Conservation (phyloP, 1,140 invertebrate species). For the Megathymus violae region DNA sequence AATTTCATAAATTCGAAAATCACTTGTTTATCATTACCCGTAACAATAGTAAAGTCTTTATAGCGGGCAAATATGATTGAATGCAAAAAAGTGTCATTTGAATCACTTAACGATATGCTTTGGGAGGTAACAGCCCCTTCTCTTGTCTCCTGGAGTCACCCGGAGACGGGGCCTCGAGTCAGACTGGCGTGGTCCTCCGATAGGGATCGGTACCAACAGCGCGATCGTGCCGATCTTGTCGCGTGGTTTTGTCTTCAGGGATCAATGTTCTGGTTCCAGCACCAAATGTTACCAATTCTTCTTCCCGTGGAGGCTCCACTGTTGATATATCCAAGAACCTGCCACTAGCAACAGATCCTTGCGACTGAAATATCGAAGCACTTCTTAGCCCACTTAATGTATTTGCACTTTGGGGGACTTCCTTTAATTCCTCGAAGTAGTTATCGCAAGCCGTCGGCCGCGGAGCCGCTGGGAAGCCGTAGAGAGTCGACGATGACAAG, state of each 20-base stretch:
- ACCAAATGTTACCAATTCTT: conserved; percentile 75
- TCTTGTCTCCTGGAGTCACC: conserved; percentile 32
- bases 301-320: conserved; percentile 72
- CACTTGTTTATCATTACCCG: conserved; percentile 60
- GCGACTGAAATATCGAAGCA: conserved; percentile 78
- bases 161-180: conserved; percentile 48
- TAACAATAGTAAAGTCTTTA: conserved; percentile 54
- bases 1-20: conserved; percentile 72
- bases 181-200: conserved; percentile 76
- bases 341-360: conserved; percentile 72
- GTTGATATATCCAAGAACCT: conserved; percentile 71
- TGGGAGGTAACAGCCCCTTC: conserved; percentile 53
- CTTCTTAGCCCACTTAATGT: conserved; percentile 75
- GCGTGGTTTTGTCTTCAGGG: conserved; percentile 52
- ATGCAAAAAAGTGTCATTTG: conserved; percentile 57
- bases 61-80: conserved; percentile 42
- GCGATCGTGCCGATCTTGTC: conserved; percentile 72
- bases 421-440: conserved; percentile 79
- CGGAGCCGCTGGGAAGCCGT: conserved; percentile 84
- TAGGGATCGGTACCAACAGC: conserved; percentile 74
- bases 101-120: conserved; percentile 81
- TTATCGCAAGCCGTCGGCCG: conserved; percentile 73
- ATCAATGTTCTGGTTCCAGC: conserved; percentile 48
- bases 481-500: conserved; percentile 81
- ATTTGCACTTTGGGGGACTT: conserved; percentile 78